These are phyloP conservation scores for Ascidia mentula DNA, from an alignment of 23 tunicate species.

Conservation along the genomic window DNA sequence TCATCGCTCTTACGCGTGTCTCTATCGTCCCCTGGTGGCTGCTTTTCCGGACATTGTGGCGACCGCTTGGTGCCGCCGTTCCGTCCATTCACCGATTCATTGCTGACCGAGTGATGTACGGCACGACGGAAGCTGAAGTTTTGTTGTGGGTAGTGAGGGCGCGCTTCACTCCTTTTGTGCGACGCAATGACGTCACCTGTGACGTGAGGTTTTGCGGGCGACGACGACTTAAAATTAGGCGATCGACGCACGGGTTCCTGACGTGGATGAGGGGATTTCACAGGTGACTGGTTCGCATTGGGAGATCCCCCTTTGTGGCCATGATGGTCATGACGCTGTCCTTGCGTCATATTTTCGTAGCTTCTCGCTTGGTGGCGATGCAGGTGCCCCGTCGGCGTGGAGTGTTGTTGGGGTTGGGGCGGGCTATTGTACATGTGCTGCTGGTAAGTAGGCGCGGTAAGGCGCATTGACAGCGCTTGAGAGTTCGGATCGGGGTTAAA, in stretches of 20 bases:
- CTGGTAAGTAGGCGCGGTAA: not conserved
- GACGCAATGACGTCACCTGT: not conserved
- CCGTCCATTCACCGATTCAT: constrained; percentile 4
- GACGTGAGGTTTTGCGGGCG: not conserved
- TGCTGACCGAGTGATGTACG: constrained; percentile 49
- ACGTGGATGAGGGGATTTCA: not conserved
- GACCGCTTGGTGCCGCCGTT: not conserved
- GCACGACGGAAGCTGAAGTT: constrained; percentile 77
- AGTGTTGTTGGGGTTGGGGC: not conserved
- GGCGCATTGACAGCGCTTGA: constrained; percentile 16
- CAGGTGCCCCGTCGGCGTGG: constrained; percentile 7
- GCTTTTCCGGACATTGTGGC: not conserved
- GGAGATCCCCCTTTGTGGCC: not conserved
- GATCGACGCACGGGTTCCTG: not conserved
- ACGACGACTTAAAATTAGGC: not conserved
- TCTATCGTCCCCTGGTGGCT: constrained; percentile 17
- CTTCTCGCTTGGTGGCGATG: not conserved
- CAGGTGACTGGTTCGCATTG: not conserved
- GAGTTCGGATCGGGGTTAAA: constrained; percentile 7
- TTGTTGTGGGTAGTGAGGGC: constrained; percentile 54
- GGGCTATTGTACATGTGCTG: constrained; percentile 6
- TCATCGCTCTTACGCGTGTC: constrained; percentile 80
- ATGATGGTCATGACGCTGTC: not conserved
- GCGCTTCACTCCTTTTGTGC: not conserved
- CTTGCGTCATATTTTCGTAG: not conserved